A percentile compares a stretch with the other conserved stretches of the same genome.
phyloP scores from a whole-genome alignment of 2,888 invertebrate species.

The Pyralis farinalis region DNA sequence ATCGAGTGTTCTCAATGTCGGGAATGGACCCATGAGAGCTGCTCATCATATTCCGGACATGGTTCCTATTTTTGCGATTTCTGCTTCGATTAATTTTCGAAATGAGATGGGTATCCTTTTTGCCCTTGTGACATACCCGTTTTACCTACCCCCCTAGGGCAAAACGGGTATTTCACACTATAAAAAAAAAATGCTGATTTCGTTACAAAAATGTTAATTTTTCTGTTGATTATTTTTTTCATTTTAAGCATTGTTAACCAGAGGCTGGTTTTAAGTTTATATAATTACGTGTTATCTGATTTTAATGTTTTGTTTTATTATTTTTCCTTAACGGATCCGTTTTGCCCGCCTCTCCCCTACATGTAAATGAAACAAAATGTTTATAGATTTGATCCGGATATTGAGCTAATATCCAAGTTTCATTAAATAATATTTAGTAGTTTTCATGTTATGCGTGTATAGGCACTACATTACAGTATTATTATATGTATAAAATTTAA shows the following conservation, averaged over 20 bases:
- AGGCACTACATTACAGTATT: too few species aligned
- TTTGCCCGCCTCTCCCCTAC: slow-evolving; percentile 2
- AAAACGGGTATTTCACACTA: slow-evolving; percentile 2
- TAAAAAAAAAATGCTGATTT: too few species aligned
- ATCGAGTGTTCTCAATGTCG: slow-evolving; percentile 2
- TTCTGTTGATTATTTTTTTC: too few species aligned
- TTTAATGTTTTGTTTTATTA: slow-evolving; percentile 1
- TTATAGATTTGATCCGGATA: too few species aligned
- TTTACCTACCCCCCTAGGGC: slow-evolving; percentile 1
- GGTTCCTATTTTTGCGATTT: slow-evolving; percentile 6
- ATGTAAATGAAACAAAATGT: too few species aligned
- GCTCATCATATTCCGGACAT: slow-evolving; percentile 6
- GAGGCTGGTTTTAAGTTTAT: slow-evolving; percentile 3
- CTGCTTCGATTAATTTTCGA: background rate
- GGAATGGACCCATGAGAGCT: slow-evolving; percentile 5
- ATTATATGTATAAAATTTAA: background rate
- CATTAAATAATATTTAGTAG: too few species aligned
- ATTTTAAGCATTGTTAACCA: slow-evolving; percentile 1
- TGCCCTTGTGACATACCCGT: slow-evolving; percentile 4
- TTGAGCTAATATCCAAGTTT: too few species aligned
- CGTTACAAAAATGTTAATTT: too few species aligned
- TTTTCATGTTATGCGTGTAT: too few species aligned
- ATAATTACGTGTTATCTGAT: slow-evolving; percentile 2
- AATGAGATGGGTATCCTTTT: slow-evolving; percentile 2
- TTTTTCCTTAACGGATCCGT: slow-evolving; percentile 2